Evolutionary conservation across 2,113 vertebrate genomes (phyloP), one percentile per base, ranked within the genome.

Genomic region (Microcebus murinus): DNA sequence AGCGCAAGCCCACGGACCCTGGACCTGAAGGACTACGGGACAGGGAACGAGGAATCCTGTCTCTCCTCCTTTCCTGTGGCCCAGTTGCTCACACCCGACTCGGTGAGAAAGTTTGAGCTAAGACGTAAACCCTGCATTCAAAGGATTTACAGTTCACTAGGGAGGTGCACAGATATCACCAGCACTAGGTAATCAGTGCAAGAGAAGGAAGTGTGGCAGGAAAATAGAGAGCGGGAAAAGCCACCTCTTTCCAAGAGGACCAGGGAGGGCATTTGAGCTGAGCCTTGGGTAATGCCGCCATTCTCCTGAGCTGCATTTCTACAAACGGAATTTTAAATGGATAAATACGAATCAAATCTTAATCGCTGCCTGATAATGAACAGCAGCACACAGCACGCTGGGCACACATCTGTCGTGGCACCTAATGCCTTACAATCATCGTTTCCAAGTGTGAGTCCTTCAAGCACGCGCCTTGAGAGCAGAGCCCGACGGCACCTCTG

Each of bases 91-190:
- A 80, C n/a, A 14, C 36, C 36, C 36, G 36, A 36, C 31, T 55
- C 18, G 20, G 0, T 1, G 0, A 2, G 29, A 15, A 9, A 6
- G 6, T 61, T 12, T 0, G 50, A 77, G 59, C 4, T 29, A 5
- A 8, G 71, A 59, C 55, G 15, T 21, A 13, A 31, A 50, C 73
- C 59, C 12, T 14, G 31, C 42, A 36, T 29, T 71, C 70, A 31
- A 31, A 82, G 55, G 42, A 12, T 6, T 70, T 57, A 2, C 6
- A 39, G 50, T 71, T 74, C 25, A 20, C 23, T 4, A 29, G n/a
- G n/a, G 27, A 39, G 18, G 8, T 3, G 7, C 36, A 68, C 63
- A 21, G 3, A 52, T 3, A 17, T 27, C 3, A 7, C 55, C 4
- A 23, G 14, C 4, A 1, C 34, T 8, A 14, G 39, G 18, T 12